Evolutionary conservation across 2,888 invertebrate species (phyloP).

Genomic region (Aleiodes leptofemur): DNA sequence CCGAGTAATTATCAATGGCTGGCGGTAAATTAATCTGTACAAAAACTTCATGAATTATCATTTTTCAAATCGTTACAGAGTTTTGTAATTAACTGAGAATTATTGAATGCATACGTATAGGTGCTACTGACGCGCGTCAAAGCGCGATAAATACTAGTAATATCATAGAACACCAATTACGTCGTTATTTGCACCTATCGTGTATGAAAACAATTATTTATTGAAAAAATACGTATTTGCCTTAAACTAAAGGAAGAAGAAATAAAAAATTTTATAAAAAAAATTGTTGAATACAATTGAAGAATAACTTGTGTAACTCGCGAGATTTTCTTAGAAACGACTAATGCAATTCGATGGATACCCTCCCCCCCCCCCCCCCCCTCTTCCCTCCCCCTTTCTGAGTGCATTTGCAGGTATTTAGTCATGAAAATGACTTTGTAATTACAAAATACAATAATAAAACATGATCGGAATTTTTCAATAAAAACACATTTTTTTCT

Average conservation of each 20-base stretch:
- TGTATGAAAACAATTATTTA: slow-evolving; percentile 48
- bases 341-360: too few species aligned
- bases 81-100: slow-evolving; percentile 20
- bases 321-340: too few species aligned
- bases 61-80: slow-evolving; percentile 25
- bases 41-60: slow-evolving; percentile 37
- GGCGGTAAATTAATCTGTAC: slow-evolving; percentile 2
- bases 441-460: not conserved
- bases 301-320: not conserved
- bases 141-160: slow-evolving; percentile 40
- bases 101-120: not conserved
- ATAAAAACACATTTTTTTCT: not conserved
- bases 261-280: not conserved
- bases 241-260: not conserved
- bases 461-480: not conserved
- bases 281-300: not conserved
- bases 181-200: slow-evolving; percentile 49
- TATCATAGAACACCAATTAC: slow-evolving; percentile 34
- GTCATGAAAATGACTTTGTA: too few species aligned
- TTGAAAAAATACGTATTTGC: slow-evolving; percentile 34
- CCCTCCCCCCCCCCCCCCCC: too few species aligned
- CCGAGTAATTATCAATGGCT: slow-evolving; percentile 1
- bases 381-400: too few species aligned
- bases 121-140: slow-evolving; percentile 4
- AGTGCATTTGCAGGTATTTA: too few species aligned